Conservation (phyloP, 1,140 invertebrate genomes). For the Drosophila neocordata region DNA sequence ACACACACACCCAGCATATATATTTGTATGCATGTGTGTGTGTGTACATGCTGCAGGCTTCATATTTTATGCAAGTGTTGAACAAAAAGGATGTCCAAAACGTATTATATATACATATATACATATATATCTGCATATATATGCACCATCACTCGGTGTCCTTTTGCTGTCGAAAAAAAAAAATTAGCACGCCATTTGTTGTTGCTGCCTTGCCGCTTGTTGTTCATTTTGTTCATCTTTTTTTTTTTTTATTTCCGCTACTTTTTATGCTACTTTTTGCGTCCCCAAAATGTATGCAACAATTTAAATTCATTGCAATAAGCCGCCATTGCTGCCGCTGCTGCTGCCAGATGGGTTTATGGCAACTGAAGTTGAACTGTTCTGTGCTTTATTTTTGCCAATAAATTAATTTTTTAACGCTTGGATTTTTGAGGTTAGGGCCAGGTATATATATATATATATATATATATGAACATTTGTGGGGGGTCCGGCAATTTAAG, state of each 20-base stretch:
- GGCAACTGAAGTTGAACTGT: slow-evolving; percentile 8
- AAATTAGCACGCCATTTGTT: slow-evolving; percentile 74
- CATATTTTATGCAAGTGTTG: slow-evolving; percentile 77
- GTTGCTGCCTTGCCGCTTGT: slow-evolving; percentile 47
- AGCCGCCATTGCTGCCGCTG: slow-evolving; percentile 37
- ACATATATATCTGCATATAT: neutral
- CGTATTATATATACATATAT: neutral
- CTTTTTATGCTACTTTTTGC: slow-evolving; percentile 17
- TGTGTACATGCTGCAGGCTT: slow-evolving; percentile 35
- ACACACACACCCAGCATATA: slow-evolving; percentile 34
- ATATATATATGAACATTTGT: neutral
- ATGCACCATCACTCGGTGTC: neutral
- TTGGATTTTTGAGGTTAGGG: slow-evolving; percentile 20
- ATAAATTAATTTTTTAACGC: slow-evolving; percentile 69
- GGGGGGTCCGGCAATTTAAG: slow-evolving; percentile 29
- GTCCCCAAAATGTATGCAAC: slow-evolving; percentile 70
- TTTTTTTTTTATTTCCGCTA: slow-evolving; percentile 29
- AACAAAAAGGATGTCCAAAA: slow-evolving; percentile 29
- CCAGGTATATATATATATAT: neutral
- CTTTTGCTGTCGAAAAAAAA: slow-evolving; percentile 23
- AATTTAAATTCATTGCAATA: slow-evolving; percentile 81
- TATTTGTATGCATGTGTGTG: neutral
- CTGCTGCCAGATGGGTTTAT: neutral
- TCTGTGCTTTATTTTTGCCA: slow-evolving; percentile 40
- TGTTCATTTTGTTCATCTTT: slow-evolving; percentile 22